Conservation (phyloP, 53 echinoderm and acorn worm species). For the Hippasteria phrygiana region DNA sequence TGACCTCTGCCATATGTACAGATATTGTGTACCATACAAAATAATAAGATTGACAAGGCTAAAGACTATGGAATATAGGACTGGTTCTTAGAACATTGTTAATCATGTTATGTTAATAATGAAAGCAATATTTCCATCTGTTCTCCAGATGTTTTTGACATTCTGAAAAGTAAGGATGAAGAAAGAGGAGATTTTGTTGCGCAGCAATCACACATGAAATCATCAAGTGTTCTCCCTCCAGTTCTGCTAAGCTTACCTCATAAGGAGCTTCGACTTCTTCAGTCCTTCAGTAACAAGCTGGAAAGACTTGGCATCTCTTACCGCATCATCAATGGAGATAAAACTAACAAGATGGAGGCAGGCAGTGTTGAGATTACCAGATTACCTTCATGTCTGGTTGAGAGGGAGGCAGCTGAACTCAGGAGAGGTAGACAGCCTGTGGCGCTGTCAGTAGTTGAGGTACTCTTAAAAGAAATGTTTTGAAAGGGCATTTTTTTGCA, state of each 20-base stretch:
- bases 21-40: too few relatives aligned
- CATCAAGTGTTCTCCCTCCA: constrained; percentile 78
- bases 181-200: constrained; percentile 22
- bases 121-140: not conserved
- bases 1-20: too few relatives aligned
- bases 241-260: constrained; percentile 62
- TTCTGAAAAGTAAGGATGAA: not conserved
- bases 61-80: too few relatives aligned
- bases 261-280: constrained; percentile 75
- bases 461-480: constrained; percentile 18
- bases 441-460: constrained; percentile 84
- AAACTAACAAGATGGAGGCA: not conserved
- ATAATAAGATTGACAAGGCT: too few relatives aligned
- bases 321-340: constrained; percentile 23
- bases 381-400: constrained; percentile 91
- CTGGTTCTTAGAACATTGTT: too few relatives aligned
- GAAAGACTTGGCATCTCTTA: constrained; percentile 76
- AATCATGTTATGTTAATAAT: not conserved
- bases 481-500: not conserved
- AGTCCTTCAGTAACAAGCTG: constrained; percentile 72
- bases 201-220: constrained; percentile 49
- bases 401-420: constrained; percentile 84
- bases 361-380: constrained; percentile 66
- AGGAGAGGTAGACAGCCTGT: constrained; percentile 86
- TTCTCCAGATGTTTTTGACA: constrained; percentile 65